Evolutionary conservation across 2,797 vertebrate species (phyloP), one percentile per base, ranked within the genome.

Genomic region (Serranus cabrilla): DNA sequence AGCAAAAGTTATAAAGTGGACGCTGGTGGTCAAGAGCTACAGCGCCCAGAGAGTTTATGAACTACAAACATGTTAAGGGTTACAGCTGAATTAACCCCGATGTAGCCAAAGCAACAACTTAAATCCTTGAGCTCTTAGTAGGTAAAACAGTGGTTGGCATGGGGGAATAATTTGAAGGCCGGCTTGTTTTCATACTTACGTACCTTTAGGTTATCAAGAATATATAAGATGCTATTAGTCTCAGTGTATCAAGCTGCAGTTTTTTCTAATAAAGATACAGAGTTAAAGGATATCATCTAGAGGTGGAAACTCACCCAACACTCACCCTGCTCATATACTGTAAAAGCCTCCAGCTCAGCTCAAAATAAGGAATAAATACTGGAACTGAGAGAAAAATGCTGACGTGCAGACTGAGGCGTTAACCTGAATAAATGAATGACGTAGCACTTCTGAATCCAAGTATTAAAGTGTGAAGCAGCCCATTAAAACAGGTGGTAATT

Each of bases 281-380:
- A 54, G 23, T 39, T 0, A 17, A 49, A 23, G 52, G 25, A 7
- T 52, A 31, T 70, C 42, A 64, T 50, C 47, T 5, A 47, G 11
- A 57, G n/a, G 12, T 49, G 2, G 21, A 71, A 31, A 52, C 21
- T 18, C 14, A 10, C 1, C 2, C n/a, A 56, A 1, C 11, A 21
- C 25, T 37, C 1, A 23, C 5, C 56, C 57, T 13, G 8, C 45
- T 31, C 17, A 18, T 14, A 11, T 14, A 39, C 7, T 74, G 18
- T 17, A 52, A 75, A 52, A 58, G 49, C 49, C 34, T 54, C 17
- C 31, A 51, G 45, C 49, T 61, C 40, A 60, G 64, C 64, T 70
- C 11, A 21, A 55, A 69, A 40, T 52, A 1, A 27, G 16, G 31
- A 59, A 23, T 10, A 55, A 60, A 51, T 37, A 27, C 8, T 43